These are phyloP conservation scores for Pseudopipra pipra DNA, from an alignment of 2,113 vertebrate genomes.

Conservation along the genomic window DNA sequence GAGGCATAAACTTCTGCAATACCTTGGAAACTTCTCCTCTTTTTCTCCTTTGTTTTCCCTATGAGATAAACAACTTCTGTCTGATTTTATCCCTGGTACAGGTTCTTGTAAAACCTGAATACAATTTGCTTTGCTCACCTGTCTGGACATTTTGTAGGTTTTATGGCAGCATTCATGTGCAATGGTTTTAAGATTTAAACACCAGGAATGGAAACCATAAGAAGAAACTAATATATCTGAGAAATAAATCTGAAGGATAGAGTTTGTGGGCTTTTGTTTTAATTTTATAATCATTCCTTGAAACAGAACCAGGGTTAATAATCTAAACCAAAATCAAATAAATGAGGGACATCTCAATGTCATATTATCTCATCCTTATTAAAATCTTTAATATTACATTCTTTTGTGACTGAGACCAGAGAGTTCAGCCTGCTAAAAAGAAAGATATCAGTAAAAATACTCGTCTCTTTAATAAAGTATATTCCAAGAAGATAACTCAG, in stretches of 20 bases:
- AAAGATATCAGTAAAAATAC: constrained; percentile 23
- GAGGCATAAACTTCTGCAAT: background rate
- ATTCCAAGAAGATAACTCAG: constrained; percentile 47
- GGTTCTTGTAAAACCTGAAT: constrained; percentile 9
- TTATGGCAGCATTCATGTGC: background rate
- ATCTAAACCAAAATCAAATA: constrained; percentile 1
- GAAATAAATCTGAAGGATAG: constrained; percentile 10
- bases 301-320: background rate
- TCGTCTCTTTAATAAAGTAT: constrained; percentile 28
- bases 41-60: background rate
- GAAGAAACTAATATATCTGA: background rate
- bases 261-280: background rate
- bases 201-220: constrained; percentile 14
- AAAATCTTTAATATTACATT: background rate
- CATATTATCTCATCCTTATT: background rate
- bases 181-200: constrained; percentile 33
- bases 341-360: background rate
- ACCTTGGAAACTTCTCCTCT: background rate
- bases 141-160: constrained; percentile 8
- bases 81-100: background rate
- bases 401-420: constrained; percentile 23
- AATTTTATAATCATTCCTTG: constrained; percentile 2
- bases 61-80: background rate
- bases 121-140: constrained; percentile 48
- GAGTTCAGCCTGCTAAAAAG: background rate